A percentile compares a stretch with the other conserved stretches of the same genome.
These are phyloP conservation scores for Periphyllus acericola DNA, from an alignment of 2,888 invertebrate genomes.

Conservation along the genomic window DNA sequence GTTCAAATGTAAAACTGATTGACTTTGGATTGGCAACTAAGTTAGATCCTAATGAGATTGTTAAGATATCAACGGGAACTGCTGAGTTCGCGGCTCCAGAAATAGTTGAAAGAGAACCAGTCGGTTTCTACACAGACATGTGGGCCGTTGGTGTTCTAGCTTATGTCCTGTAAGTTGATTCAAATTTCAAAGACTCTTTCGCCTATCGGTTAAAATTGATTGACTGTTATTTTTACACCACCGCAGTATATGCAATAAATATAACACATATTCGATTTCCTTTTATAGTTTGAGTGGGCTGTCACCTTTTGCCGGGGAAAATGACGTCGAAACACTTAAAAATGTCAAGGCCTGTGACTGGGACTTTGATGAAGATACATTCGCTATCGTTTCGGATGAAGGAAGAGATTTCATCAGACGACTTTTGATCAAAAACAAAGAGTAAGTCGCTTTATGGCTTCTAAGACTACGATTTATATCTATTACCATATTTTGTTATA, in stretches of 20 bases:
- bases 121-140: conserved; percentile 99
- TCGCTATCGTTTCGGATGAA: conserved; percentile 92
- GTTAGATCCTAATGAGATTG: conserved; percentile 96
- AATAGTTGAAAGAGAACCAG: conserved; percentile 97
- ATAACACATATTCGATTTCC: background rate
- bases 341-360: conserved; percentile 99
- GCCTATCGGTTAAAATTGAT: background rate
- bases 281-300: conserved; percentile 86
- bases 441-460: conserved; percentile 72
- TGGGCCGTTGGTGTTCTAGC: conserved; percentile 99
- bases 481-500: conserved; percentile 19
- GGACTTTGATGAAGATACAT: conserved; percentile 98
- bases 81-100: conserved; percentile 99
- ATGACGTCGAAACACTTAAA: conserved; percentile 96
- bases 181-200: background rate
- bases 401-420: conserved; percentile 98
- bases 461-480: too few species aligned
- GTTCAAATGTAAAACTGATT: conserved; percentile 96
- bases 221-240: background rate
- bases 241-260: background rate
- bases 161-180: conserved; percentile 88
- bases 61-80: conserved; percentile 98
- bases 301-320: conserved; percentile 98
- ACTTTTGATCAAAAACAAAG: conserved; percentile 90
- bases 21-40: conserved; percentile 99